A percentile compares a stretch with the other conserved stretches of the same genome.
Evolutionary conservation across 2,797 vertebrate genomes (phyloP).

Genomic region (Gobio occitaniae): DNA sequence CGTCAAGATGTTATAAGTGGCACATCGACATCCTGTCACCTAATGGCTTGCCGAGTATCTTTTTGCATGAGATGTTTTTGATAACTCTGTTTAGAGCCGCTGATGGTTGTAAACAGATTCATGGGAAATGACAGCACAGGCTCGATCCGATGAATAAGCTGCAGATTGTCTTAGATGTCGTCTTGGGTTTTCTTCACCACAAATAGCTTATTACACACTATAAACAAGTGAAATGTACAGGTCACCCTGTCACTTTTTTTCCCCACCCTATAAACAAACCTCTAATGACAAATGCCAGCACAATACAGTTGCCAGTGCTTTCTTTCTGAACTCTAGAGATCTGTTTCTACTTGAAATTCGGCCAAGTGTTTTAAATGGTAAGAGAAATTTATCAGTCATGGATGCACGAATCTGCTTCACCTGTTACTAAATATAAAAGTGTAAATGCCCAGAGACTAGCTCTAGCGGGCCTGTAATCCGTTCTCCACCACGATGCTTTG

Average conservation of each 20-base stretch:
- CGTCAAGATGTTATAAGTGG: slow-evolving; percentile 63
- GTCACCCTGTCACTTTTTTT: neutral
- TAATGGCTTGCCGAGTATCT: slow-evolving; percentile 52
- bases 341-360: neutral
- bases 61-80: slow-evolving; percentile 36
- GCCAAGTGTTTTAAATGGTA: neutral
- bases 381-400: slow-evolving; percentile 1
- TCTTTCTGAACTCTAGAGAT: neutral
- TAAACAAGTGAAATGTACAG: slow-evolving; percentile 19
- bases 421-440: slow-evolving; percentile 58
- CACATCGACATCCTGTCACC: slow-evolving; percentile 63
- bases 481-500: slow-evolving; percentile 74
- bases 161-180: slow-evolving; percentile 14
- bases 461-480: slow-evolving; percentile 77
- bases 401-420: slow-evolving; percentile 46
- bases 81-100: slow-evolving; percentile 37
- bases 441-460: slow-evolving; percentile 68
- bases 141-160: neutral
- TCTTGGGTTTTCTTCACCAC: neutral
- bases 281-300: neutral
- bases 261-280: neutral
- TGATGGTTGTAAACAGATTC: slow-evolving; percentile 12
- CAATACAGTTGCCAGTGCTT: neutral
- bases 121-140: slow-evolving; percentile 14
- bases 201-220: slow-evolving; percentile 23